Percentiles rank a stretch among this genome's conserved stretches.
These are phyloP conservation scores for Parapristionchus giblindavisi DNA, from an alignment of 2,888 invertebrate genomes.

Conservation along the genomic window DNA sequence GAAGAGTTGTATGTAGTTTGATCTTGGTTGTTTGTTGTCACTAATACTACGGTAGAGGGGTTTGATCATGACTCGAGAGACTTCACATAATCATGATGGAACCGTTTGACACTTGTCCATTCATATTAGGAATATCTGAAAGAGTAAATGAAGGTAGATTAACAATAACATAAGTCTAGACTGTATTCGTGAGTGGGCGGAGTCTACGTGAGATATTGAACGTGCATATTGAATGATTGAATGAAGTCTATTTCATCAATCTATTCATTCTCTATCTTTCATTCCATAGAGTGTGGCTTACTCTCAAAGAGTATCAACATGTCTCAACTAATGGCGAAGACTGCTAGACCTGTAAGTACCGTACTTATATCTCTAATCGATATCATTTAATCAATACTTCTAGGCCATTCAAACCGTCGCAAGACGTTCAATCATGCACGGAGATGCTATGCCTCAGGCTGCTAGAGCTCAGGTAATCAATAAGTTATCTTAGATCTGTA, in stretches of 20 bases:
- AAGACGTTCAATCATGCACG: slow-evolving; percentile 15
- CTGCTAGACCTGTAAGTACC: slow-evolving; percentile 12
- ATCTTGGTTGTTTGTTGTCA: too few species aligned
- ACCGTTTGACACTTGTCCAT: too few species aligned
- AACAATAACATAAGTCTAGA: too few species aligned
- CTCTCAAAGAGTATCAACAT: neutral
- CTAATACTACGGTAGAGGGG: too few species aligned
- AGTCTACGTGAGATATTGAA: neutral
- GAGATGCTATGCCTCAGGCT: slow-evolving; percentile 11
- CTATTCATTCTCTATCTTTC: slow-evolving; percentile 13
- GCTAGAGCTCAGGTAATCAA: slow-evolving; percentile 22
- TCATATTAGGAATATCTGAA: too few species aligned
- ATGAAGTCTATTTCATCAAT: neutral
- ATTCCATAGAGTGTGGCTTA: neutral
- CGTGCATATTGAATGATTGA: neutral
- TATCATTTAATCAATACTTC: neutral
- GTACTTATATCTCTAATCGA: neutral
- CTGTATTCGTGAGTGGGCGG: neutral
- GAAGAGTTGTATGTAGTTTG: too few species aligned
- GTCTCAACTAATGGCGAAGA: slow-evolving; percentile 23
- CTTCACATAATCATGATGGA: too few species aligned
- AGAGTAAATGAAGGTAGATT: too few species aligned
- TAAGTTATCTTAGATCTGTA: neutral
- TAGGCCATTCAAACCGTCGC: neutral
- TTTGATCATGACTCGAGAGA: too few species aligned